Conservation (phyloP, 2,797 vertebrate species). For the Champsocephalus esox region DNA sequence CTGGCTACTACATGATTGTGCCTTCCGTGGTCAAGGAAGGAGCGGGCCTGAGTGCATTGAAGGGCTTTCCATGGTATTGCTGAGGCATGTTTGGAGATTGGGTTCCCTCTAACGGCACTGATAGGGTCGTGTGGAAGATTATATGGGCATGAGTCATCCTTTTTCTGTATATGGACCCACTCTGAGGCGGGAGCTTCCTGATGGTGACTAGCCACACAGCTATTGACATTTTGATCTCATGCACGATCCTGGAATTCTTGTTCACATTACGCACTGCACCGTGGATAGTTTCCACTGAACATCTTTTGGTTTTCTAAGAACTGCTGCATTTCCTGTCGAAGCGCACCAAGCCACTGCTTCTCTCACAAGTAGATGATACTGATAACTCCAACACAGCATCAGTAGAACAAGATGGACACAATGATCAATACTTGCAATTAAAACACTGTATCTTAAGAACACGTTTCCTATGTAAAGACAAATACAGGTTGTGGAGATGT, state of each 20-base stretch:
- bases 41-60: conserved; percentile 37
- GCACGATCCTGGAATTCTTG: conserved; percentile 78
- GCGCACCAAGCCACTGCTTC: neutral
- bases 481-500: neutral
- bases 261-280: conserved; percentile 46
- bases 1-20: neutral
- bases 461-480: neutral
- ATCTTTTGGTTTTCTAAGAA: conserved; percentile 36
- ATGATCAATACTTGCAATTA: neutral
- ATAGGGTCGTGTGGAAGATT: conserved; percentile 75
- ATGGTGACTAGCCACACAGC: conserved; percentile 71
- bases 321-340: conserved; percentile 30
- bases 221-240: conserved; percentile 75
- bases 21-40: conserved; percentile 25
- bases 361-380: neutral
- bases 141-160: conserved; percentile 78
- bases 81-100: conserved; percentile 67
- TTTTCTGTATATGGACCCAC: conserved; percentile 71
- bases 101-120: conserved; percentile 58
- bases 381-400: neutral
- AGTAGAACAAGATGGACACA: neutral
- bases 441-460: neutral
- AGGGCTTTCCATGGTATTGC: conserved; percentile 53
- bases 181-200: conserved; percentile 64
- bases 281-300: conserved; percentile 57